These are phyloP conservation scores for Euleptes europaea DNA, from an alignment of 2,113 vertebrate genomes.

Conservation along the genomic window DNA sequence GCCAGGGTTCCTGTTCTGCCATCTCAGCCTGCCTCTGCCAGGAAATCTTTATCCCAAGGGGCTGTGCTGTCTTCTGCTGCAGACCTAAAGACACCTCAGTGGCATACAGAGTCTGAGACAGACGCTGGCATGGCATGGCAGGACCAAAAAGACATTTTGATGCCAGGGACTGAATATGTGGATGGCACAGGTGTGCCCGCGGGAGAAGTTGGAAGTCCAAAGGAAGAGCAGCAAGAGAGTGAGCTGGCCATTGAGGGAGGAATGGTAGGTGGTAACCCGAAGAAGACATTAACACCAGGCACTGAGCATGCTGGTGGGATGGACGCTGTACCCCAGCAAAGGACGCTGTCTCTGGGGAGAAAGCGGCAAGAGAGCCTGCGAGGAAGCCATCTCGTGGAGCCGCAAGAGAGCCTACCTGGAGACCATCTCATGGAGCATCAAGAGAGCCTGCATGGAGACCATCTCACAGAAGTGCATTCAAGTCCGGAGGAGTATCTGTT, in stretches of 20 bases:
- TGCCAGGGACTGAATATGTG: accelerated
- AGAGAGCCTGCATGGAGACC: neutral
- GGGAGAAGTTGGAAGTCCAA: neutral
- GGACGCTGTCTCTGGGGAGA: neutral
- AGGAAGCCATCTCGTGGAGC: neutral
- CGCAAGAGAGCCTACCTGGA: neutral
- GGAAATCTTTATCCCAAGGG: neutral
- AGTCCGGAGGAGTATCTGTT: neutral
- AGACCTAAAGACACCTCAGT: neutral
- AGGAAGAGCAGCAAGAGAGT: neutral
- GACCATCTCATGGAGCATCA: neutral
- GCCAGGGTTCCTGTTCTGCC: neutral
- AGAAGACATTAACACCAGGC: neutral
- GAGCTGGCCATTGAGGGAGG: neutral
- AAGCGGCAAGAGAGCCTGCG: neutral
- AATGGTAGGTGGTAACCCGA: neutral
- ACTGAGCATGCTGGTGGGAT: neutral
- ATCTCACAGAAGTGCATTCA: neutral
- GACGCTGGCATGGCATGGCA: neutral
- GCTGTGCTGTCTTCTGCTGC: neutral
- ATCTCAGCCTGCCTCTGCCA: neutral
- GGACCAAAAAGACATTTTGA: neutral
- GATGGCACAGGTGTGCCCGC: accelerated
- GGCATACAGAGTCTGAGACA: neutral
- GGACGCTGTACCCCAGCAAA: neutral